Evolutionary conservation across 2,797 vertebrate species (phyloP), one percentile per base, ranked within the genome.

Genomic region (Selene dorsalis): DNA sequence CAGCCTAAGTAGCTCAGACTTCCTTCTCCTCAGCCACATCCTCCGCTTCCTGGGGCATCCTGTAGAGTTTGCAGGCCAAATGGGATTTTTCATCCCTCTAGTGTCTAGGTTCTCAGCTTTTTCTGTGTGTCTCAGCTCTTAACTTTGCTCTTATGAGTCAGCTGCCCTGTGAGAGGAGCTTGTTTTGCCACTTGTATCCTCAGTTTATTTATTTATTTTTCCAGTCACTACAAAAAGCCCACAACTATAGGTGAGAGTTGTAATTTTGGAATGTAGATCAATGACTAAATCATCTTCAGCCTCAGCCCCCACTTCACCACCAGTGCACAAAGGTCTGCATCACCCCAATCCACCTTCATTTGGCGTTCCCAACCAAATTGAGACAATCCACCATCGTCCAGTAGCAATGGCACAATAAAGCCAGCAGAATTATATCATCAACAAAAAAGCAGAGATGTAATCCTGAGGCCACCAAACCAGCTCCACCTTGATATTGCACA

Each of bases 21-120:
- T 69, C 50, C 18, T n/a, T 58, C 55, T 55, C 14, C 17, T 43
- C 45, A 43, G 30, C 56, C 32, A 52, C 39, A 35, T 68, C 59
- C 28, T 64, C 56, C 28, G 38, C 35, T 41, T 65, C 56, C 32
- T 64, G n/a, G 41, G 47, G 48, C 62, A 52, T 67, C 60, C 50
- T 4, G 47, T 60, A 43, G 47, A 45, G 38, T 77, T 72, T 32
- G 13, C 71, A 57, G 24, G 50, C 47, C 30, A 73, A 77, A 71
- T 63, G 26, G 48, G 50, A 80, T 56, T 53, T 59, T 56, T 75
- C 18, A 63, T 67, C 28, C 58, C 62, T 65, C n/a, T 6, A 8
- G 39, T 75, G 58, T 83, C 55, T 18, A 32, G 17, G 26, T 18
- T 80, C 26, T 50, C 59, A 57, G 22, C 53, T 56, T 41, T 26